These are phyloP conservation scores for Drepana arcuata DNA, from an alignment of 1,140 invertebrate species.

Conservation along the genomic window DNA sequence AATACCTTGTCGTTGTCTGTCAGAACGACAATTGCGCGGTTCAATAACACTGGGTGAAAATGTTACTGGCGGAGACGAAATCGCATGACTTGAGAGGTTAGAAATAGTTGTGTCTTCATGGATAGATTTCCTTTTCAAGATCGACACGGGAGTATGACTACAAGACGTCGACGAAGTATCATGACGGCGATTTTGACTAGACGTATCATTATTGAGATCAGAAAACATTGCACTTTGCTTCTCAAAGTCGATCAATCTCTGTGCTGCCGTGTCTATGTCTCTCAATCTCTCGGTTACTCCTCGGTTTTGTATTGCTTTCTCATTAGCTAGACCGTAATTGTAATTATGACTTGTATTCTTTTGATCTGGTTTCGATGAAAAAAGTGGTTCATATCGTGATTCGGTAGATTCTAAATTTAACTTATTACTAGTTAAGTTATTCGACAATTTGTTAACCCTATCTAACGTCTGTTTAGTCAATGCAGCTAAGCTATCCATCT, in stretches of 20 bases:
- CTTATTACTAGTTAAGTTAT: conserved; percentile 67
- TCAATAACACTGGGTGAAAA: conserved; percentile 79
- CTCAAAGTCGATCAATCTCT: conserved; percentile 70
- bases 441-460: conserved; percentile 76
- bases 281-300: conserved; percentile 59
- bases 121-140: conserved; percentile 83
- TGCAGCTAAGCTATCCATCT: conserved; percentile 76
- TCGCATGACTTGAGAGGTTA: conserved; percentile 70
- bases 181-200: conserved; percentile 63
- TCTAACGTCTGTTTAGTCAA: conserved; percentile 79
- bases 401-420: conserved; percentile 45
- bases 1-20: conserved; percentile 80
- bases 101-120: conserved; percentile 74
- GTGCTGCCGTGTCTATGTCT: conserved; percentile 67
- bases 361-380: conserved; percentile 38
- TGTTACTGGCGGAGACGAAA: conserved; percentile 77
- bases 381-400: conserved; percentile 41
- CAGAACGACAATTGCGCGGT: conserved; percentile 61
- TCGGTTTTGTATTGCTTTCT: conserved; percentile 37
- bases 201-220: conserved; percentile 64
- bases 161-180: conserved; percentile 45
- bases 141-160: conserved; percentile 77
- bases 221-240: conserved; percentile 67
- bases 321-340: conserved; percentile 46
- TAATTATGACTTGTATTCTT: conserved; percentile 40